A percentile compares a stretch with the other conserved stretches of the same genome.
Evolutionary conservation across 2,797 vertebrate species (phyloP).

Genomic region (Cichlasoma orientale): DNA sequence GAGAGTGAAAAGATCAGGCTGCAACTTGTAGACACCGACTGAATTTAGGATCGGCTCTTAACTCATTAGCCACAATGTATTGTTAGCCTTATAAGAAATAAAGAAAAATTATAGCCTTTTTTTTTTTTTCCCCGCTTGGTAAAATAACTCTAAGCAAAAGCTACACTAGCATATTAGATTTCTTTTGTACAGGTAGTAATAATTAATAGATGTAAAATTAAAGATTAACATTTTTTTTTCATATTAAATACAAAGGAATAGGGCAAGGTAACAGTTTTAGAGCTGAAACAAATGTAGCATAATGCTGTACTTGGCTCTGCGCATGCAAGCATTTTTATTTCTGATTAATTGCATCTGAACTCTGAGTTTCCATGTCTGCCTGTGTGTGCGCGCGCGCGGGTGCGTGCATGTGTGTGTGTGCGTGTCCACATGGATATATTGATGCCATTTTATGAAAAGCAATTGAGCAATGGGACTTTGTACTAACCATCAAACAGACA

Average conservation of each 20-base stretch:
- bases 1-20: constrained; percentile 62
- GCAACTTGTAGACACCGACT: constrained; percentile 58
- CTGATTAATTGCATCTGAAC: constrained; percentile 70
- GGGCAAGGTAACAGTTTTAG: constrained; percentile 28
- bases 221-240: constrained; percentile 17
- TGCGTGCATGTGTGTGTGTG: background rate
- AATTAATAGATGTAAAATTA: constrained; percentile 12
- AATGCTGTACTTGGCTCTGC: constrained; percentile 26
- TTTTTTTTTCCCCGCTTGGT: background rate
- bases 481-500: constrained; percentile 76
- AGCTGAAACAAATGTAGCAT: constrained; percentile 48
- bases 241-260: constrained; percentile 24
- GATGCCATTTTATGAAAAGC: constrained; percentile 75
- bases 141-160: background rate
- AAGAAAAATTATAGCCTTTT: background rate
- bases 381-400: constrained; percentile 34
- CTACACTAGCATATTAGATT: background rate
- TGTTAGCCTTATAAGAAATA: background rate
- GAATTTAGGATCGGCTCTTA: constrained; percentile 22
- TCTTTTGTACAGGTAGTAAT: constrained; percentile 20
- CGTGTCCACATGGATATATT: constrained; percentile 63
- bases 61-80: constrained; percentile 9
- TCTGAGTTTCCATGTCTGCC: constrained; percentile 35
- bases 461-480: constrained; percentile 76
- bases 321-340: constrained; percentile 46